A percentile compares a stretch with the other conserved stretches of the same genome.
Conservation (phyloP, 2,888 invertebrate species). For the Adelphocoris suturalis region DNA sequence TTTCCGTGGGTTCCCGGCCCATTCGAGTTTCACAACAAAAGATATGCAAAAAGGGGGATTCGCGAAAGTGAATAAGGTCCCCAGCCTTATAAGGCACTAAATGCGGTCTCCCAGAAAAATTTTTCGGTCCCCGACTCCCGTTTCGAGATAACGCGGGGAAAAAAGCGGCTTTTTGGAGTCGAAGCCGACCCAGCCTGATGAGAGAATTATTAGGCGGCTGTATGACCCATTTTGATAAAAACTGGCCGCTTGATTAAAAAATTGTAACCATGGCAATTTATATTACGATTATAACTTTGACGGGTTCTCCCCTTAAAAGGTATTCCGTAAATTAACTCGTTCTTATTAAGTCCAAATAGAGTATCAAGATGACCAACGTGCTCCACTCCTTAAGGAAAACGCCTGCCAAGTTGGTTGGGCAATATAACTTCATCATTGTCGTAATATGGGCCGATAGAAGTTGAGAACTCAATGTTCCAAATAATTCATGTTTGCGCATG, state of each 20-base stretch:
- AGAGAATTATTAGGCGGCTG: constrained; percentile 16
- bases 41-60: constrained; percentile 68
- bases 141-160: neutral
- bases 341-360: no score
- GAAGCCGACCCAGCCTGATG: neutral
- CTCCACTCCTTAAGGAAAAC: no score
- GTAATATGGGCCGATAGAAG: no score
- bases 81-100: constrained; percentile 19
- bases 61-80: constrained; percentile 32
- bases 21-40: constrained; percentile 73
- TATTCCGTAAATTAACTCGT: no score
- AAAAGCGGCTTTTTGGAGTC: constrained; percentile 3
- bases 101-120: neutral
- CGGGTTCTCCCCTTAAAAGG: neutral
- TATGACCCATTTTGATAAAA: constrained; percentile 29
- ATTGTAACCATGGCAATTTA: neutral
- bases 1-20: constrained; percentile 65
- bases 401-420: no score
- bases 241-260: constrained; percentile 4
- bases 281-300: constrained; percentile 27
- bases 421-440: no score
- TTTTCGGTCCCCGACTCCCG: neutral
- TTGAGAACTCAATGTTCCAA: no score
- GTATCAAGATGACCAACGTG: no score
- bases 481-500: no score